Conservation (phyloP, 2,888 invertebrate genomes). For the Drosophila pseudotakahashii region DNA sequence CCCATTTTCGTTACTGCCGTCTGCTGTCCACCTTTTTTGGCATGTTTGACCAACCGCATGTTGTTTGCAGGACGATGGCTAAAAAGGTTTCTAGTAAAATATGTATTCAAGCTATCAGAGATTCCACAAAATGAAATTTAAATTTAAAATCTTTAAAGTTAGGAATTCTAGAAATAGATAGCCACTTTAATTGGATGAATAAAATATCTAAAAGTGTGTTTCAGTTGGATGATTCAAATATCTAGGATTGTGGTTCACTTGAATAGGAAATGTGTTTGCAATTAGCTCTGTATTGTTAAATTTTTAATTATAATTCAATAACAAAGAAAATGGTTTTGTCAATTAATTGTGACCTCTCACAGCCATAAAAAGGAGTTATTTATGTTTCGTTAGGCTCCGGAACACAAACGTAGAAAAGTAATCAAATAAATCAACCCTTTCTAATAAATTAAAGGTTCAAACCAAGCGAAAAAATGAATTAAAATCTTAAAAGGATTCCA, state of each 20-base stretch:
- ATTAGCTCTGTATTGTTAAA: too few relatives aligned
- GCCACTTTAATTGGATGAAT: background rate
- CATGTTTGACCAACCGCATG: conserved; percentile 36
- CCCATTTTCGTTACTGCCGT: conserved; percentile 32
- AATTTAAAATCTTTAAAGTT: background rate
- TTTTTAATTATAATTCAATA: too few relatives aligned
- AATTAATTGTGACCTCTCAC: too few relatives aligned
- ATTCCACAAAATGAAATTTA: background rate
- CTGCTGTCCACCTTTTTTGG: conserved; percentile 32
- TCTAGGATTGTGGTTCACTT: too few relatives aligned
- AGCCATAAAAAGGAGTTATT: too few relatives aligned
- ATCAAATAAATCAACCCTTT: background rate
- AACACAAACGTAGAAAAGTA: too few relatives aligned
- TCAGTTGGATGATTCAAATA: too few relatives aligned
- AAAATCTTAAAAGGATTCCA: background rate
- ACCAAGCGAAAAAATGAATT: background rate
- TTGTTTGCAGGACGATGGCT: background rate
- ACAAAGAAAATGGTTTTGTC: too few relatives aligned
- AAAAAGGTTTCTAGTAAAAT: conserved; percentile 19
- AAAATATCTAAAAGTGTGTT: background rate
- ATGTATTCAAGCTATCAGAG: conserved; percentile 1
- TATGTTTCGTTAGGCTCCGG: too few relatives aligned
- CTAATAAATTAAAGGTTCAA: background rate
- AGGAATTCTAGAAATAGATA: background rate
- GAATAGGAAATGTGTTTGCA: too few relatives aligned